phyloP scores from a whole-genome alignment of 2,113 vertebrate species.

The Ptyas mucosa region DNA sequence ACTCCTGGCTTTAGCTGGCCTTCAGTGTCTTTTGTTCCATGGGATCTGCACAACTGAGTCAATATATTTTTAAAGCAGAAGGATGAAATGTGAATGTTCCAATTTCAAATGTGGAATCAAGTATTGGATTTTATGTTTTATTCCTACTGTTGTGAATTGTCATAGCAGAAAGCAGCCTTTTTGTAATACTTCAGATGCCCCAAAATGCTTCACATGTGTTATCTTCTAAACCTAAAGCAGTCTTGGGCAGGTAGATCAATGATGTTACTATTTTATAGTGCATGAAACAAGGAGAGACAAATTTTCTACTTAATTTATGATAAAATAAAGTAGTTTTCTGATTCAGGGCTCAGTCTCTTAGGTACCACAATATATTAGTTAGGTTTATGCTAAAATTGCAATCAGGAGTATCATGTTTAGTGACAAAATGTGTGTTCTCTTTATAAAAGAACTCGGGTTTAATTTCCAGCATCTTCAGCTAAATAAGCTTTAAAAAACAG shows the following conservation, averaged over 20 bases:
- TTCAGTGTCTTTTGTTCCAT: neutral
- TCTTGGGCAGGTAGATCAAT: neutral
- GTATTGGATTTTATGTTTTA: neutral
- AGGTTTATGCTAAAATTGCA: neutral
- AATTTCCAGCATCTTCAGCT: neutral
- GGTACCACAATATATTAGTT: neutral
- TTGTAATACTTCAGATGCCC: neutral
- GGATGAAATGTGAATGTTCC: neutral
- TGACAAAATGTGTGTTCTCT: neutral
- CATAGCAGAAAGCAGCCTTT: neutral
- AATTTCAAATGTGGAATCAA: neutral
- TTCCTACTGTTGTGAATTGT: neutral
- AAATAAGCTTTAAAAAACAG: neutral
- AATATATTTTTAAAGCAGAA: neutral
- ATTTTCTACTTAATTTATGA: neutral
- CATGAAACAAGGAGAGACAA: neutral
- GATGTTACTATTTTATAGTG: neutral
- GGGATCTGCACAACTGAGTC: neutral
- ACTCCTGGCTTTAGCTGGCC: neutral
- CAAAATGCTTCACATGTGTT: neutral
- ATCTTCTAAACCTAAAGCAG: neutral
- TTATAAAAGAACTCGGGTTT: neutral
- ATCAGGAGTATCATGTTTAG: neutral
- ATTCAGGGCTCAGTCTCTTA: neutral
- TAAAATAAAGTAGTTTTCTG: neutral